Percentiles rank a stretch among this genome's conserved stretches.
Conservation (phyloP, 1,140 invertebrate genomes). For the Cheumatopsyche charites region DNA sequence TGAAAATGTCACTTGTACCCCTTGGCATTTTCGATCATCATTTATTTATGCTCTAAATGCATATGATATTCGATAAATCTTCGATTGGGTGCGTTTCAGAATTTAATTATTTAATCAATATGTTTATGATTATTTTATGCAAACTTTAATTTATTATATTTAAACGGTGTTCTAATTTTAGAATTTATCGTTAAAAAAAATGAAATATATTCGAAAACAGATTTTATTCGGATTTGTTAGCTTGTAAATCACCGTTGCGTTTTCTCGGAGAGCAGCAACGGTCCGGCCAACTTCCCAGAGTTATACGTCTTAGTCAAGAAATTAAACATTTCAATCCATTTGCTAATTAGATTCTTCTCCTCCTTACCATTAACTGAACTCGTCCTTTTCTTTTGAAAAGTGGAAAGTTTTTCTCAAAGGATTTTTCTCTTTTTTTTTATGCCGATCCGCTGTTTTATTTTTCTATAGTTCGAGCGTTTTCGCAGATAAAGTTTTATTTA, state of each 20-base stretch:
- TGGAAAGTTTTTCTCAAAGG: conserved; percentile 14
- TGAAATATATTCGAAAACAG: conserved; percentile 8
- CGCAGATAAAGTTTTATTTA: conserved; percentile 38
- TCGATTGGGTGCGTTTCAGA: no score
- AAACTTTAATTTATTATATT: no score
- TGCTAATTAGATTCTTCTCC: conserved; percentile 47
- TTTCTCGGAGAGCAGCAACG: background rate
- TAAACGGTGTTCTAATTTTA: no score
- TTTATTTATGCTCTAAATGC: no score
- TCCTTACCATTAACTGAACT: conserved; percentile 26
- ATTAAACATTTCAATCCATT: conserved; percentile 49
- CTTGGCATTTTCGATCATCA: no score
- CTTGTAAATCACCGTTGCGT: conserved; percentile 31
- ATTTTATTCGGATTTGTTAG: conserved; percentile 7
- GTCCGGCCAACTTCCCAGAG: conserved; percentile 37
- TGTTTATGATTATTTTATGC: no score
- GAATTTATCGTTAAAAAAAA: no score
- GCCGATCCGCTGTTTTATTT: conserved; percentile 11
- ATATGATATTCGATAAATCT: no score
- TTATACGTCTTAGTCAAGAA: conserved; percentile 43
- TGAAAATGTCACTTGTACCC: no score
- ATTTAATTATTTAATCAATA: no score
- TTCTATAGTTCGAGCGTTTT: conserved; percentile 20
- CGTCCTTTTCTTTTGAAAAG: conserved; percentile 30
- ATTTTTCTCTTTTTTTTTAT: background rate